Evolutionary conservation across 53 echinoderm and acorn worm species (phyloP), one percentile per base, ranked within the genome.

Genomic region (Hippasteria phrygiana): DNA sequence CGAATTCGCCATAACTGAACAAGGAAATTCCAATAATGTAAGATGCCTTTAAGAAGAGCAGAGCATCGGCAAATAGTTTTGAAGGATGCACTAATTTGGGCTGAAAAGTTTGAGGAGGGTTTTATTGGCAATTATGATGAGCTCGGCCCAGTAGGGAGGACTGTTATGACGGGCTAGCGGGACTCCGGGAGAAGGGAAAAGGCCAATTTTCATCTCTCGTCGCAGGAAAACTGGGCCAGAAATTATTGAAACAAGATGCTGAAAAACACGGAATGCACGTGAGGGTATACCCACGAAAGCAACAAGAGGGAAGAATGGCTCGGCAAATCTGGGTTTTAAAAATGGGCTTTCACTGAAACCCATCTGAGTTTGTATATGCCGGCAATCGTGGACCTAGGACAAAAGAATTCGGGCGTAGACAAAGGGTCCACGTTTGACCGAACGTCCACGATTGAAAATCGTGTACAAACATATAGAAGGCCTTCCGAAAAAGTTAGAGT

Each of bases 171-270:
- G 46, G 69, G 47, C 13, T 47, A 32, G 29, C 29, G 32, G 34
- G 43, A 10, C 3, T 42, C 18, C 47, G 26, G 11, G 20, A 31
- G 20, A 1, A 66, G 69, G 83, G 69, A 83, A 83, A 83, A 32
- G 22, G 48, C 69, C 46, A 83, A 83, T 83, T 67, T 46, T 47
- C 69, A 46, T 83, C 83, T 43, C 43, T 69, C 83, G 43, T 14
- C 83, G 35, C 67, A 83, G 69, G 69, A 48, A 83, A 29, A 69
- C 43, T 13, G 7, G 67, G 34, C 16, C 24, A 67, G 69, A 46
- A 67, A 18, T 67, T 32, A 83, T 83, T 66, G 66, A 47, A 83
- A 83, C 83, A 83, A 83, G 46, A 66, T 83, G 83, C 47, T 69
- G 80, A 78, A 78, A n/a, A 55, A 78, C 65, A 65, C 65, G 65